phyloP scores from a whole-genome alignment of 2,797 vertebrate genomes.

The Peromyscus melanophrys region DNA sequence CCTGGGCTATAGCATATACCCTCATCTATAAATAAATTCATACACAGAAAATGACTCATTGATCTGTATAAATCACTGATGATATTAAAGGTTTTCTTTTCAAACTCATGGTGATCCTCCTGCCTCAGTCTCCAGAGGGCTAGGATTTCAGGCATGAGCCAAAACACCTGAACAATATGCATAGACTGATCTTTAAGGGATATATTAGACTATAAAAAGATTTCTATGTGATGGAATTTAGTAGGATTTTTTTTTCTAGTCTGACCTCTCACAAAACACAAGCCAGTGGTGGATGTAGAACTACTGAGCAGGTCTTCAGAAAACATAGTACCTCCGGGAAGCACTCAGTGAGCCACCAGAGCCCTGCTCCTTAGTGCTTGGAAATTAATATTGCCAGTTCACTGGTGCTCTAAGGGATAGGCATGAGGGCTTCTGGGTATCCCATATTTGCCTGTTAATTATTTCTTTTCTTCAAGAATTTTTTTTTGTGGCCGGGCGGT shows the following conservation, averaged over 20 bases:
- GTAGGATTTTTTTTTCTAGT: conserved; percentile 25
- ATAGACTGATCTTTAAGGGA: background rate
- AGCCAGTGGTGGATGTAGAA: background rate
- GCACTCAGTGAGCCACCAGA: background rate
- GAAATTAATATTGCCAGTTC: background rate
- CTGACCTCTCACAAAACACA: background rate
- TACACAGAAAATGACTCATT: background rate
- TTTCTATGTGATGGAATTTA: conserved; percentile 41
- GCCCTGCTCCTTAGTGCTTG: background rate
- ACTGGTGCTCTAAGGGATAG: background rate
- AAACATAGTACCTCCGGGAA: background rate
- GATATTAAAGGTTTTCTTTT: background rate
- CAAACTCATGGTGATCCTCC: background rate
- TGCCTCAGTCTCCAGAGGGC: background rate
- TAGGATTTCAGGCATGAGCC: background rate
- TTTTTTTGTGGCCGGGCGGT: no score
- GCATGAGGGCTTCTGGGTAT: background rate
- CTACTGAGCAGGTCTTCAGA: background rate
- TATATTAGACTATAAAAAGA: conserved; percentile 24
- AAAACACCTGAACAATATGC: background rate
- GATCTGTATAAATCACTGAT: background rate
- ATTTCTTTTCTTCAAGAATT: background rate
- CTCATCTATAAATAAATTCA: background rate
- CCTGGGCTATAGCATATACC: background rate
- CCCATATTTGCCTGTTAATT: background rate